Evolutionary conservation across 2,888 invertebrate genomes (phyloP), one percentile per base, ranked within the genome.

Genomic region (Prenolepis imparis): DNA sequence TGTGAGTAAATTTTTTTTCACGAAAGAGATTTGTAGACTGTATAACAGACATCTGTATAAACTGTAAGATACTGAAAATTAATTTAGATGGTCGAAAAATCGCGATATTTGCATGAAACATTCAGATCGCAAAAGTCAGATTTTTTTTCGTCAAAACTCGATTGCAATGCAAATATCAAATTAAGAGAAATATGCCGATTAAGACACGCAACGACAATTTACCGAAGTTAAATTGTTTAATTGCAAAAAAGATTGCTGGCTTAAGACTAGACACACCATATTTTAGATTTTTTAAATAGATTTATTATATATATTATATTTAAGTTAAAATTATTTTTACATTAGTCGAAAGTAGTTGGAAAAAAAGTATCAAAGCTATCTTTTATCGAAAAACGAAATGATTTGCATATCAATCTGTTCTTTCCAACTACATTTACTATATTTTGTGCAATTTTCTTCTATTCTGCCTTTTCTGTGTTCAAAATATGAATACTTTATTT

Each of bases 11-110:
- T 36, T 64, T 66, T 75, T 21, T 66, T 75, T 75, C 36, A 8
- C 59, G n/a, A 78, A 64, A 21, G 18, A 82, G n/a, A 80, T n/a
- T 48, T 39, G 63, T 68, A 63, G 48, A 41, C 11, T 81, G 68
- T 73, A 81, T 24, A 57, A n/a, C 32, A 61, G 55, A 66, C 24
- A 55, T 73, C 59, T 88, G 32, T 89, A 74, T 86, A 88, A 83
- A 72, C 18, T 86, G 77, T 78, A 86, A 77, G 24, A 72, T 68
- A 67, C 6, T 41, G 77, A 15, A 48, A 77, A 41, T 41, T 68
- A 67, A 15, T 28, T 52, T 67, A 39, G 74, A 32, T n/a, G 5
- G 57, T 52, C 66, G 28, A 55, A 24, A 77, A 77, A 18, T 44
- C 36, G 4, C n/a, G n/a, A 9, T n/a, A 21, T 55, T 57, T n/a